Evolutionary conservation across 2,113 vertebrate genomes (phyloP).

Genomic region (Psittacus erithacus): DNA sequence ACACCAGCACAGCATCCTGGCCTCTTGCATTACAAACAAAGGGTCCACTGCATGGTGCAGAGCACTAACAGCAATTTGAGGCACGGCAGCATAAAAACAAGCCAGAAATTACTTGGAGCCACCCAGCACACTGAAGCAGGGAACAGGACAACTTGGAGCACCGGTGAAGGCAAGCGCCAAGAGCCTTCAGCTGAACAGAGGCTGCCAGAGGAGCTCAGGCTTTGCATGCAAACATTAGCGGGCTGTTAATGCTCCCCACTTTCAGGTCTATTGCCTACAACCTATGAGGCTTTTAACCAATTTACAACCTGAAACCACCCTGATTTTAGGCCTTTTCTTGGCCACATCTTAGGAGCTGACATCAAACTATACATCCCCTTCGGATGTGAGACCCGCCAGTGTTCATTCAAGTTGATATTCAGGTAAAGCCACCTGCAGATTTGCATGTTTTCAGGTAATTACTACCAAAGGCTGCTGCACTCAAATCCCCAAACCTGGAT

Average conservation of each 20-base stretch:
- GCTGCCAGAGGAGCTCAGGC: not conserved
- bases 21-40: not conserved
- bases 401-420: not conserved
- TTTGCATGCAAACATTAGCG: not conserved
- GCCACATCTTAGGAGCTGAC: not conserved
- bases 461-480: not conserved
- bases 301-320: not conserved
- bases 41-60: not conserved
- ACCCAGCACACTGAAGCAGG: not conserved
- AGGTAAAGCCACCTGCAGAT: not conserved
- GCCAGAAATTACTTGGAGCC: not conserved
- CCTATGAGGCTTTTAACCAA: not conserved
- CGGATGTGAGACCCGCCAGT: fast-evolving
- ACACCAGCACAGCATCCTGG: not conserved
- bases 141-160: not conserved
- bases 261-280: not conserved
- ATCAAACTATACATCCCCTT: not conserved
- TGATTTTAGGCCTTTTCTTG: not conserved
- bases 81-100: not conserved
- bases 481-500: not conserved
- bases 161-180: fast-evolving
- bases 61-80: no score
- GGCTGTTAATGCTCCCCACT: fast-evolving
- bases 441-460: not conserved
- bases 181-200: not conserved